Percentiles rank a stretch among this genome's conserved stretches.
Conservation (phyloP, 2,113 vertebrate species). For the Sturnira hondurensis region DNA sequence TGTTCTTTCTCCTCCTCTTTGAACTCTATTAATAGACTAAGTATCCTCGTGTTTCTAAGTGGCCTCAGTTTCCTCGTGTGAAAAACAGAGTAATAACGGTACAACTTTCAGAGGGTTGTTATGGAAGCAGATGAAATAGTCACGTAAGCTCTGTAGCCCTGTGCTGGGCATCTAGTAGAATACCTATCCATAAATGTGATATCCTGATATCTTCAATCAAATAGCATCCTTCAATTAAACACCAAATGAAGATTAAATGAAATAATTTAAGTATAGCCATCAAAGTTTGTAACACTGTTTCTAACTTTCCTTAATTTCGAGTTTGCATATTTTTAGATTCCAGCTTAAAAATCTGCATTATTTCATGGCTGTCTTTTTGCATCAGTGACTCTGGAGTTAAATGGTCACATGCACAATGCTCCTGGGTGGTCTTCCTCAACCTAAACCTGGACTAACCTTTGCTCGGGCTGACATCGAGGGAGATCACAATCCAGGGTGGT, state of each 20-base stretch:
- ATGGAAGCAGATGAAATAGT: not conserved
- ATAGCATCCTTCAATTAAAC: not conserved
- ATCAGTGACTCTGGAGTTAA: not conserved
- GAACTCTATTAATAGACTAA: not conserved
- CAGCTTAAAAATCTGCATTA: not conserved
- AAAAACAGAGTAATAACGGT: not conserved
- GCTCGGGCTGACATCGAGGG: conserved; percentile 18
- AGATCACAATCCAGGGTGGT: conserved; percentile 43
- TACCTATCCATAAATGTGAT: not conserved
- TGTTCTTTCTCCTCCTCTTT: not conserved
- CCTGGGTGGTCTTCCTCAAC: conserved; percentile 38
- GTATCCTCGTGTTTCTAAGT: not conserved
- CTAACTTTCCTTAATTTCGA: not conserved
- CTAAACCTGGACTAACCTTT: conserved; percentile 6
- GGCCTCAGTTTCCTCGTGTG: not conserved
- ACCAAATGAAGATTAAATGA: not conserved
- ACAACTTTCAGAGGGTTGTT: not conserved
- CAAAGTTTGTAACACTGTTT: not conserved
- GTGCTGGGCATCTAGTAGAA: not conserved
- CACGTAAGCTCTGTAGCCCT: not conserved
- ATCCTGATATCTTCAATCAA: not conserved
- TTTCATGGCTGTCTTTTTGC: not conserved
- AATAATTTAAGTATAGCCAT: not conserved
- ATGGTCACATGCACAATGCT: not conserved
- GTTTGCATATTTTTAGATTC: not conserved